Evolutionary conservation across 2,113 vertebrate species (phyloP), one percentile per base, ranked within the genome.

Genomic region (Epinephelus cyanopodus): DNA sequence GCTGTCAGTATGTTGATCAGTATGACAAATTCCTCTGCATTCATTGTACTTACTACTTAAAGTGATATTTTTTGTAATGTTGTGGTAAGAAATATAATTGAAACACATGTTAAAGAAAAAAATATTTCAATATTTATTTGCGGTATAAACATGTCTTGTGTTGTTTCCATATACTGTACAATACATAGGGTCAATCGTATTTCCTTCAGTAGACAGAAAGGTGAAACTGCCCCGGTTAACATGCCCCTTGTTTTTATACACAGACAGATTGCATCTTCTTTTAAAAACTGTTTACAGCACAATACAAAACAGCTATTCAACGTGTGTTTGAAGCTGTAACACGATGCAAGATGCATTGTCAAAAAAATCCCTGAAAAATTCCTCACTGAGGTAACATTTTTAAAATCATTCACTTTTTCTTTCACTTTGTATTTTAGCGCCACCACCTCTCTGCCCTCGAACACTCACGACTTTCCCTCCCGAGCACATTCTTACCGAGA

Each of bases 121-220:
- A 99, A 99, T 99, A 98, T 96, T 97, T 97, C 95, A 93, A 95
- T 95, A 96, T 99, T 99, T 99, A 99, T 99, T 99, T 97, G 97
- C 95, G 93, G 98, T 99, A 99, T 97, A 98, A 99, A 98, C 97
- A 98, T 96, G 96, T 97, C 95, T 97, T 94, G 95, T 97, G 95
- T 97, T 95, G 95, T 96, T 96, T 97, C 94, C 96, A 96, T 95
- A 96, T 90, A 96, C 92, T 96, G 91, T 96, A 95, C 95, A 95
- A 94, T 95, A 94, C 93, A 95, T 94, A 94, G 94, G 95, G 96
- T 96, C 96, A 97, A 95, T 96, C 82, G 66, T 81, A 90, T 95
- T 96, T 97, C 96, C 96, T 97, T 98, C 97, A 97, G 96, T 94
- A 95, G 94, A 97, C 96, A 97, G 93, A 96, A 97, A 96, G 94